Evolutionary conservation across 2,113 vertebrate genomes (phyloP).

Genomic region (Vulpes vulpes): DNA sequence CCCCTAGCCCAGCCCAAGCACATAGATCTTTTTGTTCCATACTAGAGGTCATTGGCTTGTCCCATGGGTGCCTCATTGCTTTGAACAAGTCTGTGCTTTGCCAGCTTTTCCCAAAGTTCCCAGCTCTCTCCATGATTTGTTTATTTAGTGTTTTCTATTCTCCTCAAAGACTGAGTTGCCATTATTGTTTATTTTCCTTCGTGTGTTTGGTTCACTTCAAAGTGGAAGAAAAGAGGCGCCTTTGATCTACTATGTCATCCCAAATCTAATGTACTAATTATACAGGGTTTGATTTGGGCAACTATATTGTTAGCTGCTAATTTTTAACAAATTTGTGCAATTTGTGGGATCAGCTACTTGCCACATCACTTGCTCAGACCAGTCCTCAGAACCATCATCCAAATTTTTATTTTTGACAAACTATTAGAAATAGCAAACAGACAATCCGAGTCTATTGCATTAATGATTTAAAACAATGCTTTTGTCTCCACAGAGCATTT

Average conservation of each 20-base stretch:
- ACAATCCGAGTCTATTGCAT: too few relatives aligned
- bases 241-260: neutral
- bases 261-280: neutral
- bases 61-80: neutral
- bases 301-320: neutral
- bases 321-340: neutral
- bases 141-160: neutral
- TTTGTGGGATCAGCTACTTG: neutral
- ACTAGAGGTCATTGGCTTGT: neutral
- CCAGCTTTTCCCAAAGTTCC: neutral
- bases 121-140: neutral
- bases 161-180: neutral
- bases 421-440: neutral
- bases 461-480: neutral
- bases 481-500: conserved; percentile 83
- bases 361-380: neutral
- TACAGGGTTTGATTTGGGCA: neutral
- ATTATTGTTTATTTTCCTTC: neutral
- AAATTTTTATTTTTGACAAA: neutral
- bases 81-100: neutral
- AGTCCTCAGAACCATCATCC: neutral
- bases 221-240: neutral
- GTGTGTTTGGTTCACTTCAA: neutral
- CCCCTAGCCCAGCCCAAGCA: neutral
- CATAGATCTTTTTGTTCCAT: neutral